These are phyloP conservation scores for Protonibea diacanthus DNA, from an alignment of 2,797 vertebrate species.

Conservation along the genomic window DNA sequence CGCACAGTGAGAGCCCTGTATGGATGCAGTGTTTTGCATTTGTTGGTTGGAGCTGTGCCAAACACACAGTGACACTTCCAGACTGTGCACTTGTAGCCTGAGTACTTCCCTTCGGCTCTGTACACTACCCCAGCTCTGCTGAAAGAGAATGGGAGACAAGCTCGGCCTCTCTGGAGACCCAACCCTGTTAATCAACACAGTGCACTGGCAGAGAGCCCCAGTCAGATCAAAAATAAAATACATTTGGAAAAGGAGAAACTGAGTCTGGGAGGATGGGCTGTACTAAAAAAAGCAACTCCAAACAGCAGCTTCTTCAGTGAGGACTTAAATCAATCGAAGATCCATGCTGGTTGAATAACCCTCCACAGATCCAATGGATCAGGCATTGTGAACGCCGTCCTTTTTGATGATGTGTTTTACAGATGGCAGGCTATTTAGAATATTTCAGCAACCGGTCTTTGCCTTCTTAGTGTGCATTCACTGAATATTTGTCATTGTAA, in stretches of 20 bases:
- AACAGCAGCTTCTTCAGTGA: conserved; percentile 60
- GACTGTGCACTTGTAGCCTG: conserved; percentile 66
- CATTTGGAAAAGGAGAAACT: conserved; percentile 75
- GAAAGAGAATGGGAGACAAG: conserved; percentile 89
- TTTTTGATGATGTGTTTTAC: conserved; percentile 57
- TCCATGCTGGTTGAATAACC: conserved; percentile 54
- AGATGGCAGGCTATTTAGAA: conserved; percentile 54
- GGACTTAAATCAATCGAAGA: conserved; percentile 59
- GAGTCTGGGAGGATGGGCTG: conserved; percentile 71
- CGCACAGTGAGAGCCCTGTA: conserved; percentile 44
- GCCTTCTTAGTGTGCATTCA: conserved; percentile 42
- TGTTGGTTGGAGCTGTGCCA: conserved; percentile 61
- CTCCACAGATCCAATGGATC: conserved; percentile 52
- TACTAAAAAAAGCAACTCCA: conserved; percentile 60
- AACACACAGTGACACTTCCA: conserved; percentile 72
- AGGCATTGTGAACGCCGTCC: conserved; percentile 42
- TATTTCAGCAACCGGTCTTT: conserved; percentile 52
- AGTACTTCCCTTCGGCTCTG: conserved; percentile 68
- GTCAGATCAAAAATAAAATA: conserved; percentile 86
- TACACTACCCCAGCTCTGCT: conserved; percentile 73
- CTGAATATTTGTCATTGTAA: conserved; percentile 64
- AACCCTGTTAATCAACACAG: conserved; percentile 88
- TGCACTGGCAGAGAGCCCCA: conserved; percentile 81
- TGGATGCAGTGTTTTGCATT: conserved; percentile 59
- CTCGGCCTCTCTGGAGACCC: conserved; percentile 78